phyloP scores from a whole-genome alignment of 2,888 invertebrate species.

The Megastigmus dorsalis region DNA sequence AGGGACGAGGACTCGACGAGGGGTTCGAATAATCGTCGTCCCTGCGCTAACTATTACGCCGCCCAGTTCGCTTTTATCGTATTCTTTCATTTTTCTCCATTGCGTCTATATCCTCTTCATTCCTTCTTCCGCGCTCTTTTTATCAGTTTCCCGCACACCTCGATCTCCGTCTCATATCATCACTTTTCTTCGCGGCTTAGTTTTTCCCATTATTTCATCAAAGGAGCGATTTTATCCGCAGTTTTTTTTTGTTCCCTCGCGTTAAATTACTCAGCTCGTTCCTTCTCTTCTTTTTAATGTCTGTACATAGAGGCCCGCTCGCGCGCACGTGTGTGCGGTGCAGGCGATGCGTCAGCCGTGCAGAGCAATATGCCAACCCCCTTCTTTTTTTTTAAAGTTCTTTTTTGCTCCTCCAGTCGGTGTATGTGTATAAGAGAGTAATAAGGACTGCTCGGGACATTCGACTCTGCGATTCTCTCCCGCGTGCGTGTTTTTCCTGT shows the following conservation, averaged over 20 bases:
- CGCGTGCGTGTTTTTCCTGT: background rate
- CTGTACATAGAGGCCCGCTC: too few relatives aligned
- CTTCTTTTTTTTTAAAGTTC: too few relatives aligned
- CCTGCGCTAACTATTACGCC: background rate
- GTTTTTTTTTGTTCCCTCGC: background rate
- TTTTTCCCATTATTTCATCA: conserved; percentile 13
- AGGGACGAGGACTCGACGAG: background rate
- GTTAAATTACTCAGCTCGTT: too few relatives aligned
- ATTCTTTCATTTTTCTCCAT: conserved; percentile 2
- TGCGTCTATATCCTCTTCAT: background rate
- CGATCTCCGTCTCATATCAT: background rate
- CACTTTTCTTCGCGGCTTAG: conserved; percentile 16
- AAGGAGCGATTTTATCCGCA: background rate
- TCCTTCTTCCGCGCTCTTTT: background rate
- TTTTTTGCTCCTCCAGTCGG: too few relatives aligned
- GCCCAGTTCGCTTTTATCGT: background rate
- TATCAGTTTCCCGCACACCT: conserved; percentile 15
- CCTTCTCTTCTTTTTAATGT: background rate
- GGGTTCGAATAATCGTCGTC: too few relatives aligned
- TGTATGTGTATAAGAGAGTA: too few relatives aligned
- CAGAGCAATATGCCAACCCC: too few relatives aligned
- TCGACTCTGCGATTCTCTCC: too few relatives aligned
- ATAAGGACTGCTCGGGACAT: too few relatives aligned
- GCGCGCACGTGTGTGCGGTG: too few relatives aligned
- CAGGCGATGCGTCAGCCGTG: too few relatives aligned